A percentile compares a stretch with the other conserved stretches of the same genome.
Conservation (phyloP, 2,113 vertebrate genomes). For the Miniopterus natalensis region DNA sequence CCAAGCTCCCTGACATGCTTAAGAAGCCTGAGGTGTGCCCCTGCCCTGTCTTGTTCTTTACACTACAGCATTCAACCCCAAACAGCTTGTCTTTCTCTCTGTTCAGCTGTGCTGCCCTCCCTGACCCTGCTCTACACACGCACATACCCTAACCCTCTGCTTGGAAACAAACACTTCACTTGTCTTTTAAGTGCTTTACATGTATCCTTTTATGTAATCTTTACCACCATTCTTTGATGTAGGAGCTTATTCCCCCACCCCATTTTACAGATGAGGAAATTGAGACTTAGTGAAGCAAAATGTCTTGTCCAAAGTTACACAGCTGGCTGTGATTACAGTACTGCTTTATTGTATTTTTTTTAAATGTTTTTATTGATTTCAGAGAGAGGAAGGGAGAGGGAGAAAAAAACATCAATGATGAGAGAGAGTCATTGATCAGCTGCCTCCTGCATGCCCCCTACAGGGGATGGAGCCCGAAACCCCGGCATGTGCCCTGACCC, state of each 20-base stretch:
- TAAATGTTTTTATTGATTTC: not conserved
- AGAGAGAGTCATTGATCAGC: not conserved
- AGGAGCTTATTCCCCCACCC: too few relatives aligned
- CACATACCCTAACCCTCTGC: not conserved
- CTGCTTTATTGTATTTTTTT: not conserved
- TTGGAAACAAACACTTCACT: not conserved
- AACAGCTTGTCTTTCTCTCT: not conserved
- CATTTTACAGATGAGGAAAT: too few relatives aligned
- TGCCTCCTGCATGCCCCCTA: not conserved
- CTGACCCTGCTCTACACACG: not conserved
- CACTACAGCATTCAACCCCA: not conserved
- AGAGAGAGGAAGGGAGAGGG: not conserved
- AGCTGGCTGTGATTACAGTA: too few relatives aligned
- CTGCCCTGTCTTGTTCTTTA: not conserved
- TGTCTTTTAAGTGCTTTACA: not conserved
- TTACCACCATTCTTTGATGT: too few relatives aligned
- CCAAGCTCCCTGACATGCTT: not conserved
- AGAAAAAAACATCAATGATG: not conserved
- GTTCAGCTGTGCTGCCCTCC: not conserved
- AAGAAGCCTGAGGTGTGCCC: not conserved
- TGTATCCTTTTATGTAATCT: too few relatives aligned
- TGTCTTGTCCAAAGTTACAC: too few relatives aligned
- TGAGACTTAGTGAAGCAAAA: too few relatives aligned
- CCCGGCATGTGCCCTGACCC: not conserved
- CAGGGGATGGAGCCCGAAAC: not conserved